Evolutionary conservation across 1,140 invertebrate species (phyloP), one percentile per base, ranked within the genome.

Genomic region (Drosophila auraria): DNA sequence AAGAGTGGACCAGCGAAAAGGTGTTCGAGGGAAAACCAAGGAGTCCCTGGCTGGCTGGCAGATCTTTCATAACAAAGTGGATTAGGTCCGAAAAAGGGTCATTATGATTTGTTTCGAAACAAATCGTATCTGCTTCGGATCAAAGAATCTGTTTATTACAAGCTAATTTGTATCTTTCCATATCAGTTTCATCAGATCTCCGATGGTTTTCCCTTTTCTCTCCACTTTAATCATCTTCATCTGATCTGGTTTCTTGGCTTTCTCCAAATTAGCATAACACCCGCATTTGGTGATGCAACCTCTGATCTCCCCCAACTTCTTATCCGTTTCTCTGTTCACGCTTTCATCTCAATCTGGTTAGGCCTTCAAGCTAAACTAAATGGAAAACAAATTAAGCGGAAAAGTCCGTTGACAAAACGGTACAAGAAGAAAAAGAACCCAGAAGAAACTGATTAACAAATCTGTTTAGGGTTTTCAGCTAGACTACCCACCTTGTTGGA

Each of bases 221-320:
- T 2, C n/a, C 38, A 3, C 33, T 9, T 36, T 9, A 2, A 9
- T 36, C 38, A 44, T 58, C 45, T 71, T 14, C 12, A 30, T 8
- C 42, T 49, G 33, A 72, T 49, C 36, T 69, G 47, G 49, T 72
- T 71, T 58, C 66, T 15, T 1, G 25, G 44, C 70, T 72, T 72
- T 72, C 65, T 49, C 66, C 45, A 27, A 71, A 72, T 72, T 72
- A 72, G 20, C 66, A 72, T 72, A 72, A 49, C 70, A 72, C 66
- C 70, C 70, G 65, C 70, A 72, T 71, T 50, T 25, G 9, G 30
- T 71, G 64, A 71, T 23, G 68, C 47, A 68, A 69, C 38, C 17
- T 45, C 30, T 27, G 60, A 50, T 40, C 12, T 33, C 11, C 11
- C 9, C 47, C 60, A 15, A 50, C 25, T 53, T 38, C 11, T 33